phyloP scores from a whole-genome alignment of 2,113 vertebrate species.

The Phaethon lepturus region DNA sequence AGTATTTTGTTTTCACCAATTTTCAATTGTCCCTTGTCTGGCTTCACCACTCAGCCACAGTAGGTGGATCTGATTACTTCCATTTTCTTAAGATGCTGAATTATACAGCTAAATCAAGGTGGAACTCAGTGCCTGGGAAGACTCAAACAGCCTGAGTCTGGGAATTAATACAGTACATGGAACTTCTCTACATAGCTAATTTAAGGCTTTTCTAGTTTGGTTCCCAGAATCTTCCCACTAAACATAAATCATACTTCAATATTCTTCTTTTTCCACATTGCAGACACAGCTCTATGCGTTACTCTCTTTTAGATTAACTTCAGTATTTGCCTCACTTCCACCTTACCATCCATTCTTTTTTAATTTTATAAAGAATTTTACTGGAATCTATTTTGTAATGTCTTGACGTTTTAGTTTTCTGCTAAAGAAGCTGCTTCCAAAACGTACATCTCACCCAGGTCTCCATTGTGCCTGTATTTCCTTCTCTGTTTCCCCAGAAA shows the following conservation, averaged over 20 bases:
- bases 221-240: background rate
- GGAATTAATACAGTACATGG: background rate
- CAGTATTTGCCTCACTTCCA: background rate
- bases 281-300: background rate
- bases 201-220: background rate
- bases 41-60: background rate
- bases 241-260: background rate
- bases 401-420: background rate
- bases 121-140: background rate
- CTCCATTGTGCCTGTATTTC: background rate
- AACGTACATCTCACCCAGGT: background rate
- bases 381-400: background rate
- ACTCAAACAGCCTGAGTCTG: background rate
- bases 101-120: background rate
- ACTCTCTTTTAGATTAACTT: background rate
- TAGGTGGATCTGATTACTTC: background rate
- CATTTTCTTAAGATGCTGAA: background rate
- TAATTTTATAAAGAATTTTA: background rate
- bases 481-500: rapidly evolving
- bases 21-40: background rate
- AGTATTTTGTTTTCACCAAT: background rate
- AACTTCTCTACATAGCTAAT: background rate
- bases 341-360: background rate
- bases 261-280: background rate
- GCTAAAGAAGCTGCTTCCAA: background rate